Conservation (phyloP, 2,797 vertebrate genomes). For the Danio kyathit region DNA sequence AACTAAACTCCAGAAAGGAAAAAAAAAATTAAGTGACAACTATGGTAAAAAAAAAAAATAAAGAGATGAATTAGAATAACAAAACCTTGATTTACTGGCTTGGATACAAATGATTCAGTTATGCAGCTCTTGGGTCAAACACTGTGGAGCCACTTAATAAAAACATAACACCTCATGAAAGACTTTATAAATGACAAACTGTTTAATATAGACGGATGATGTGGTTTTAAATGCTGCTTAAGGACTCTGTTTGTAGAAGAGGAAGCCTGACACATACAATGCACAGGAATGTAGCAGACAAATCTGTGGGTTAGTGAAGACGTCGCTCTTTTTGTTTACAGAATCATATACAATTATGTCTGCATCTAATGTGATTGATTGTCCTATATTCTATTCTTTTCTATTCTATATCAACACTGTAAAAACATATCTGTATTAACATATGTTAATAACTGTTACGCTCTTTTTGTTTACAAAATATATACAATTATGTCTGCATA, state of each 20-base stretch:
- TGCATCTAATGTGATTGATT: constrained; percentile 2
- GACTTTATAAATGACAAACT: constrained; percentile 33
- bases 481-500: constrained; percentile 11
- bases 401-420: no score
- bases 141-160: constrained; percentile 38
- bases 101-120: constrained; percentile 25
- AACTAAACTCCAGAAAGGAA: constrained; percentile 1
- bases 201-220: constrained; percentile 39
- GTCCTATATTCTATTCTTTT: background rate
- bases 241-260: constrained; percentile 1
- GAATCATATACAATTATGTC: constrained; percentile 17
- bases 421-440: no score
- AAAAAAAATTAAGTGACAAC: constrained; percentile 28
- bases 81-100: constrained; percentile 9
- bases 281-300: constrained; percentile 16
- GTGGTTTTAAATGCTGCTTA: constrained; percentile 15
- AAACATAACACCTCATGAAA: constrained; percentile 28
- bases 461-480: constrained; percentile 7
- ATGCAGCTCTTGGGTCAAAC: constrained; percentile 34
- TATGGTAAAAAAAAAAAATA: background rate
- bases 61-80: constrained; percentile 23
- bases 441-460: no score
- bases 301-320: background rate
- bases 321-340: background rate
- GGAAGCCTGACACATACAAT: constrained; percentile 25